These are phyloP conservation scores for Eidolon helvum DNA, from an alignment of 2,113 vertebrate genomes.

Conservation along the genomic window DNA sequence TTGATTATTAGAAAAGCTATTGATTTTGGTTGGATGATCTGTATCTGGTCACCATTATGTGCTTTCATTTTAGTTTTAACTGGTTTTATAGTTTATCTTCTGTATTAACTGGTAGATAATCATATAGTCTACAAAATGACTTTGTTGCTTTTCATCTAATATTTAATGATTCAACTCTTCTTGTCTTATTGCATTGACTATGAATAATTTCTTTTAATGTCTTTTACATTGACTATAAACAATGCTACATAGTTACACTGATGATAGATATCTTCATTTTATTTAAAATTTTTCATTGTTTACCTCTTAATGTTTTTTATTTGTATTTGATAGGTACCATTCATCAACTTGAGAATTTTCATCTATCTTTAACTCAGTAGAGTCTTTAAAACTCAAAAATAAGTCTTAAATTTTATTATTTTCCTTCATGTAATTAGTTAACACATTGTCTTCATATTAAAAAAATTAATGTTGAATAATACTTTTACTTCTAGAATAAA, in stretches of 20 bases:
- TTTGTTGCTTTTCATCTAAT: background rate
- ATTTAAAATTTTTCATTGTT: conserved; percentile 1
- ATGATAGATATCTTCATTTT: background rate
- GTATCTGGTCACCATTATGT: background rate
- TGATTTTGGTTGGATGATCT: conserved; percentile 6
- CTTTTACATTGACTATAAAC: background rate
- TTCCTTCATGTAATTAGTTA: background rate
- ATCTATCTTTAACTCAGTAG: background rate
- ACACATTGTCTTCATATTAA: background rate
- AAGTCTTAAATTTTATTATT: background rate
- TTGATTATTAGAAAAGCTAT: background rate
- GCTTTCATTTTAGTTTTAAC: background rate
- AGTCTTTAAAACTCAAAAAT: conserved; percentile 21
- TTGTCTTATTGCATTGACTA: background rate
- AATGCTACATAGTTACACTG: background rate
- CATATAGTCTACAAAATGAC: background rate
- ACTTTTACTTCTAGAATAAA: background rate
- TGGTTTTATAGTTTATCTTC: background rate
- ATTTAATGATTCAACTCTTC: background rate
- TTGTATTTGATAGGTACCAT: background rate
- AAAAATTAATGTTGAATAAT: background rate
- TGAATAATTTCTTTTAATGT: background rate
- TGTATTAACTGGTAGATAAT: background rate
- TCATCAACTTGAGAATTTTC: background rate
- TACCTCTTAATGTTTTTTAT: background rate